Evolutionary conservation across 2,888 invertebrate species (phyloP).

Genomic region (Cephalotes varians): DNA sequence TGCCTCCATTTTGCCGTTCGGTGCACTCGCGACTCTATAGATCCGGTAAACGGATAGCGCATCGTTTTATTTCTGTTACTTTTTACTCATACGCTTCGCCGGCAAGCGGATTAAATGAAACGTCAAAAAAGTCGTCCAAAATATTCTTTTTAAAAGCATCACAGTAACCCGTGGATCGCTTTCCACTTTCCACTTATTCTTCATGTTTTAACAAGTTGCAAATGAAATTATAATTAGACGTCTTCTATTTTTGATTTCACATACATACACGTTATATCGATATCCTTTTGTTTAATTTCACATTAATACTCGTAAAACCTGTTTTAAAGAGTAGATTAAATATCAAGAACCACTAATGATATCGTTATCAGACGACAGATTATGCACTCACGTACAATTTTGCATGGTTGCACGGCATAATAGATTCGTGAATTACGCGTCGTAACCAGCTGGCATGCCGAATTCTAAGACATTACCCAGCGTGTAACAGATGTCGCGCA

Average conservation of each 20-base stretch:
- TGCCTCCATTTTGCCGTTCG: slow-evolving; percentile 11
- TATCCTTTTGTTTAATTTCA: background rate
- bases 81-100: background rate
- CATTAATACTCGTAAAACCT: background rate
- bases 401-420: slow-evolving; percentile 4
- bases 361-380: background rate
- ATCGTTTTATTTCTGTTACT: slow-evolving; percentile 19
- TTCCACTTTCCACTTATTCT: background rate
- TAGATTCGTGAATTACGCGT: slow-evolving; percentile 38
- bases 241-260: background rate
- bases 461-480: slow-evolving; percentile 57
- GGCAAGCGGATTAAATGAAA: slow-evolving; percentile 17
- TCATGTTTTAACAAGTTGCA: background rate
- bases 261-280: no score
- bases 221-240: background rate
- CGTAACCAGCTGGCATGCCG: slow-evolving; percentile 42
- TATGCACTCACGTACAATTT: slow-evolving; percentile 7
- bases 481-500: slow-evolving; percentile 66
- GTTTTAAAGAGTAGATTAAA: background rate
- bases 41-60: background rate
- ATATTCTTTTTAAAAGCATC: slow-evolving; percentile 6
- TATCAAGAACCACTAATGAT: background rate
- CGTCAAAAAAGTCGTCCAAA: slow-evolving; percentile 8
- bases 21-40: slow-evolving; percentile 25
- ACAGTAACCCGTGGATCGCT: background rate